Evolutionary conservation across 2,888 invertebrate genomes (phyloP).

Genomic region (Cosmia pyralina): DNA sequence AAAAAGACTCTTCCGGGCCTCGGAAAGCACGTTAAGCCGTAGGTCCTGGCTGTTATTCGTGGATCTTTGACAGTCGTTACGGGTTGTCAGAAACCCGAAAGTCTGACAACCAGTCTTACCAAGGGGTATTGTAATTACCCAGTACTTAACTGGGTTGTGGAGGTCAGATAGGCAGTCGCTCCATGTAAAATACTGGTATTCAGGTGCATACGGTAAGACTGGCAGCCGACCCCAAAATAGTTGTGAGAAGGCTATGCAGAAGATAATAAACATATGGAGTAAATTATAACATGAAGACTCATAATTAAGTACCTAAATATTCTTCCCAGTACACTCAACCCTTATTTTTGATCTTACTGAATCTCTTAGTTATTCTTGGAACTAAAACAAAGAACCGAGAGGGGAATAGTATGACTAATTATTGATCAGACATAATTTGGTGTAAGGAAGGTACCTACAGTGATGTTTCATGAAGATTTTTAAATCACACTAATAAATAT

Average conservation of each 20-base stretch:
- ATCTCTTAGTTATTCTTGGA: constrained; percentile 37
- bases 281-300: constrained; percentile 5
- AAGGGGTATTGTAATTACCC: neutral
- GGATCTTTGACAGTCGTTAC: too few relatives aligned
- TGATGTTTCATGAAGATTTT: constrained; percentile 9
- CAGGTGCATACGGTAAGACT: neutral
- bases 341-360: constrained; percentile 8
- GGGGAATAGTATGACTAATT: constrained; percentile 31
- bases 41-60: too few relatives aligned
- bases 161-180: neutral
- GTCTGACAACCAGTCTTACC: too few relatives aligned
- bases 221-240: neutral
- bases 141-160: neutral
- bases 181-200: neutral
- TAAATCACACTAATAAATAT: too few relatives aligned
- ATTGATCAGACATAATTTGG: constrained; percentile 11
- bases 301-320: neutral
- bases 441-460: neutral
- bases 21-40: too few relatives aligned
- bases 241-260: too few relatives aligned
- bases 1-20: too few relatives aligned
- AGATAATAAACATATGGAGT: too few relatives aligned
- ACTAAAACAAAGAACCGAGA: constrained; percentile 51
- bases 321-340: neutral
- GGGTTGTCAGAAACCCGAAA: too few relatives aligned